Evolutionary conservation across 2,888 invertebrate species (phyloP), one percentile per base, ranked within the genome.

Genomic region (Clanis bilineata): DNA sequence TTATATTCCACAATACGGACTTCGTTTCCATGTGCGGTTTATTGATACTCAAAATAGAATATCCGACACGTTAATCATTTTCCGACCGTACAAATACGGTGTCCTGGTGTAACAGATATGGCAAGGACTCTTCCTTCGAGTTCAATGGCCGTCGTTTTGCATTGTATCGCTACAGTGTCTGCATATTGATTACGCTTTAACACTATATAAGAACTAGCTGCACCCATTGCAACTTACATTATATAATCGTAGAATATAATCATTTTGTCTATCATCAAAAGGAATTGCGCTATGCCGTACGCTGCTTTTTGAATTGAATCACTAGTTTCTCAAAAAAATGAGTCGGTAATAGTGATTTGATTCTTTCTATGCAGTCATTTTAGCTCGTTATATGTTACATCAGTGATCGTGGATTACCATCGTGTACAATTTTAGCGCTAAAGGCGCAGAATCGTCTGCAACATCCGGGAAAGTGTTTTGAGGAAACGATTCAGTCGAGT

Each of bases 61-160:
- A 72, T 72, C 68, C 63, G 62, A 68, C 67, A 70, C 65, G 71
- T 87, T 85, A 86, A 78, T 86, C 86, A 86, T 71, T 78, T 73
- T 75, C 67, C 71, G 73, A 69, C 64, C 59, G 62, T 68, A 71
- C 77, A 66, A 74, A 79, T 79, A 83, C 78, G 82, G 85, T 32
- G 51, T 69, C 63, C 69, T 77, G 74, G 68, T 69, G 71, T 72
- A 74, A 77, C 78, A 74, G 77, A 84, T 85, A 86, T 76, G 82
- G 82, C 85, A 82, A 82, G 83, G 79, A 79, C 79, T 83, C 83
- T 87, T 85, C 83, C 85, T 82, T 71, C 64, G 78, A 88, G 91
- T 88, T 90, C 90, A 85, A 83, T 89, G 91, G 84, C 90, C 72
- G 83, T 80, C 85, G 85, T 86, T 86, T 86, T 82, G 87, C 87